phyloP scores from a whole-genome alignment of 92 coral and sea anemone genomes.

The Epizoanthus stellaris region DNA sequence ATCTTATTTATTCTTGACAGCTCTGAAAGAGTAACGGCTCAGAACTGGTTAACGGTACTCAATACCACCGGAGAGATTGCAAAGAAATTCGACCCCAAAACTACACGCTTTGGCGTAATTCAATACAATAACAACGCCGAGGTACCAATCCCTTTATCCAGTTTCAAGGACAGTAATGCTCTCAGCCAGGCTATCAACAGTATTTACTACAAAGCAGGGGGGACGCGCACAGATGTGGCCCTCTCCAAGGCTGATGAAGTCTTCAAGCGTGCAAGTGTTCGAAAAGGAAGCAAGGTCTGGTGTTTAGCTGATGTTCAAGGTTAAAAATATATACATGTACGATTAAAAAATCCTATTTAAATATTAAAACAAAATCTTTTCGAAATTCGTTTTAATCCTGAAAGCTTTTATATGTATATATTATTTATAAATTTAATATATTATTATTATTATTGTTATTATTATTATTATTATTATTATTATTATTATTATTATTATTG shows the following conservation, averaged over 20 bases:
- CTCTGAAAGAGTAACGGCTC: constrained; percentile 85
- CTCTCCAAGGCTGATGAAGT: constrained; percentile 76
- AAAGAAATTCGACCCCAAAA: constrained; percentile 62
- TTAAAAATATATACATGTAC: neutral
- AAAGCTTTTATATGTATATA: no score
- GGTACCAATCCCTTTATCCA: constrained; percentile 67
- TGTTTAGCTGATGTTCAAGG: neutral
- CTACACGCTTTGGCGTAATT: constrained; percentile 79
- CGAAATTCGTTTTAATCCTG: no score
- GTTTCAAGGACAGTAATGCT: constrained; percentile 64
- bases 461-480: no score
- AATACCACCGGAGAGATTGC: constrained; percentile 71
- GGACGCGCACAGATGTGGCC: constrained; percentile 91
- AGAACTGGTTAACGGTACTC: constrained; percentile 82
- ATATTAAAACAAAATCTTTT: neutral
- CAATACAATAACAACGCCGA: constrained; percentile 87
- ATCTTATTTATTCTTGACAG: constrained; percentile 89
- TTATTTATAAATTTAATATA: no score
- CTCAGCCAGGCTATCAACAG: constrained; percentile 69
- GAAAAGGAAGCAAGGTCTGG: constrained; percentile 74
- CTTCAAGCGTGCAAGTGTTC: constrained; percentile 67
- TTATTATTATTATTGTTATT: no score
- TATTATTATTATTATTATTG: no score
- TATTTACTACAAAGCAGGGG: constrained; percentile 85
- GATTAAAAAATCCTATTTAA: neutral